Base-by-base conservation (phyloP, 2,113 vertebrate genomes). In the Ceyx margarethae region DNA sequence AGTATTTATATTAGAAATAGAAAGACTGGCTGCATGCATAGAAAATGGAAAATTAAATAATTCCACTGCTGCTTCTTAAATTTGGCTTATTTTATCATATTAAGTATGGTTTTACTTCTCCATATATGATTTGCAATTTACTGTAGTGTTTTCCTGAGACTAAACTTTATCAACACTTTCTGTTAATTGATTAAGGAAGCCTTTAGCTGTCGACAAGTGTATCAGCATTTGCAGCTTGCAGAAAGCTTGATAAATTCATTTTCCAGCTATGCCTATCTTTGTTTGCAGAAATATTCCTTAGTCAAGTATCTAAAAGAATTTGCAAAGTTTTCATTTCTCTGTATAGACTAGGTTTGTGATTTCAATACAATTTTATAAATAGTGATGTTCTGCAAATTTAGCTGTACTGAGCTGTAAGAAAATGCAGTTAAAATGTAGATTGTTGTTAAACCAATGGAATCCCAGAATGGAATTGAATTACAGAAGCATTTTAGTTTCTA, bases 131-230 rank as follows among this genome's bases (percentile, higher is more conserved):
- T 95, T 88, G n/a, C 62, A 87, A 54, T 91, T 90, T 87, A 40
- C 82, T 85, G 16, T 43, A 28, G 50, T 75, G 25, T 84, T 86
- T 95, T 91, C 69, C 75, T 28, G 43, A 69, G 61, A 45, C 48
- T 87, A 51, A 84, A 64, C 54, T 89, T 79, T 40, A 43, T 58
- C 45, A 50, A 8, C 8, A 2, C 29, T 94, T 95, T 60, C 54
- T 87, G 56, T 85, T 89, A 85, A 96, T 88, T 93, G 89, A 94
- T 87, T 93, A 94, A 91, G 92, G 54, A 90, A 65, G 43, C 50
- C 79, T 91, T 96, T 85, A 57, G 82, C 79, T 76, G n/a, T 81
- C 0, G 4, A 94, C 79, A 95, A 95, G 37, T 94, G 26, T 92
- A 85, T 95, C 82, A 94, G 69, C 31, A 13, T 65, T 81, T 94